Evolutionary conservation across 2,888 invertebrate genomes (phyloP), one percentile per base, ranked within the genome.

Genomic region (Lamellibrachia satsuma): DNA sequence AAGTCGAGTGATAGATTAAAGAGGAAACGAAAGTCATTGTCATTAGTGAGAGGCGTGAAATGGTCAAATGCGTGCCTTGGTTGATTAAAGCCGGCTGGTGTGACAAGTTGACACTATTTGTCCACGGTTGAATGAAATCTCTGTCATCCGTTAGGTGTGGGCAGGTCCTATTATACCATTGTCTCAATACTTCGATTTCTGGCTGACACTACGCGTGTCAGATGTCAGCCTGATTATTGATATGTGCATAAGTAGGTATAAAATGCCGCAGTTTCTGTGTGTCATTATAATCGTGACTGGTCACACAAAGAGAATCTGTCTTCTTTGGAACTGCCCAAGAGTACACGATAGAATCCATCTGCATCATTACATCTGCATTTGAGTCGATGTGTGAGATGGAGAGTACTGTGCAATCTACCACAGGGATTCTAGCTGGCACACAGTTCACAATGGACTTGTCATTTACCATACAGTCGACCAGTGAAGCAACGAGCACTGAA

Each of bases 111-210:
- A 39, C 39, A 39, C 39, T 39, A 1, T 39, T 39, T 39, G 39
- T 39, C 39, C 39, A 39, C 39, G 39, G 39, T 39, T 39, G 75
- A 75, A 75, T 22, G 11, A 75, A 22, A 75, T 75, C 75, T 75
- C 75, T 75, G 75, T 75, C 75, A 75, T 75, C 75, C 75, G 22
- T 22, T 75, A 75, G 75, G 75, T 75, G 75, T 75, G 75, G n/a
- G n/a, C 6, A 75, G 11, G 22, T 75, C n/a, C 75, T 75, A 4
- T 22, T 75, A 75, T 75, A n/a, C 75, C 22, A 75, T 75, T 75
- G 75, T 75, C 22, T 75, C 75, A n/a, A 22, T 75, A 22, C 15
- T 75, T 75, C 11, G 75, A 75, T 75, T n/a, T 75, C 75, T 75
- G 11, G 22, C 15, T 60, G 39, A 15, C 60, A 15, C 22, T 75